Base-by-base conservation (phyloP, 2,113 vertebrate species). In the Serilophus lunatus region DNA sequence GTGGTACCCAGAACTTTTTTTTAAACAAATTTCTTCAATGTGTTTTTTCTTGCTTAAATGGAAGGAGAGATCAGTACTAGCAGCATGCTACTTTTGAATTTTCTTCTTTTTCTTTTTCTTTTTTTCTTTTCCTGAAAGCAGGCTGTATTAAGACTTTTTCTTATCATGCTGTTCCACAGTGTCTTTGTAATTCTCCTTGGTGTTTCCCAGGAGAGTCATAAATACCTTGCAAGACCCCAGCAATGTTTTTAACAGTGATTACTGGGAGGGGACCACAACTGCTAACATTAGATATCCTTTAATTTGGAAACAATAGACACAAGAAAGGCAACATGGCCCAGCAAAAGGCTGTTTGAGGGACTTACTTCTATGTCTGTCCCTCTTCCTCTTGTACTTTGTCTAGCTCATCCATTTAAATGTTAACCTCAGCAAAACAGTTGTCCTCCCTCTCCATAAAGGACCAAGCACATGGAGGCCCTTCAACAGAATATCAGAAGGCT, bases 151-250 rank as follows among this genome's bases (percentile, higher is more conserved):
- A 77, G 54, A 90, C 44, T 40, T 80, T 90, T 95, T 81, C 90
- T 94, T 95, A 95, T 94, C 90, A 36, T 54, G 35, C 19, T 0
- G 0, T 54, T 93, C 71, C 90, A 93, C 71, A 51, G 63, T 66
- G 63, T 59, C 71, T 93, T 94, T 90, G 35, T 81, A 95, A 93
- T 92, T 95, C 85, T 92, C 82, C 66, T 83, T 2, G 0, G 44
- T 60, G 85, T 86, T 94, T 94, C 94, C 88, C 76, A 66, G 75
- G 38, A 95, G 82, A 95, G 70, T 35, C 66, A 89, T 87, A 93
- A 93, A 85, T 54, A 85, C 64, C 54, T 78, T 88, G 14, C 56
- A 90, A 93, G 71, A 93, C 68, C 71, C 74, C 82, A 74, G 82
- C 64, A 95, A 74, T 13, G 4, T 80, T 56, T 93, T 66, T 90